phyloP scores from a whole-genome alignment of 2,113 vertebrate genomes.

The Dascyllus trimaculatus region DNA sequence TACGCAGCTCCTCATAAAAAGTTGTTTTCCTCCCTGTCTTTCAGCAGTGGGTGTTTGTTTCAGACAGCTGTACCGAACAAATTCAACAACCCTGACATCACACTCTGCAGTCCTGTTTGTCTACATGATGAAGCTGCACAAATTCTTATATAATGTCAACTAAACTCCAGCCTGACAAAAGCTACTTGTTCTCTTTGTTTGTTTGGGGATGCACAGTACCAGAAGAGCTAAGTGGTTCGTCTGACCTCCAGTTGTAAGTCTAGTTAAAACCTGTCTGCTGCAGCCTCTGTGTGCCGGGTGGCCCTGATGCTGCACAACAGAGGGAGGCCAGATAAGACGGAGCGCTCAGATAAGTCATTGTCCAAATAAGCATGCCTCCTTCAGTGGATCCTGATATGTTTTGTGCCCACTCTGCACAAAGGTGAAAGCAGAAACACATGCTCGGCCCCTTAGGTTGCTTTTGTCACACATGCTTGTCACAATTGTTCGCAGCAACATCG shows the following conservation, averaged over 20 bases:
- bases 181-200: too few species aligned
- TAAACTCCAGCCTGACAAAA: too few species aligned
- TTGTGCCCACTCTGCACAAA: neutral
- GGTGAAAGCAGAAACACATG: neutral
- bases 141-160: too few species aligned
- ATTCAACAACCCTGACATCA: too few species aligned
- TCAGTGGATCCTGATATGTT: rapidly evolving
- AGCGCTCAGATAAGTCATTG: neutral
- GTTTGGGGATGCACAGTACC: neutral
- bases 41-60: too few species aligned
- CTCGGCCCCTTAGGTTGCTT: neutral
- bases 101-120: too few species aligned
- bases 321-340: neutral
- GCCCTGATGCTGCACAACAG: neutral
- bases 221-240: neutral
- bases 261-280: neutral
- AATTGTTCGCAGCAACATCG: too few species aligned
- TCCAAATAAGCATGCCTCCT: neutral
- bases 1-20: neutral
- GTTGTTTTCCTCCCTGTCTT: neutral
- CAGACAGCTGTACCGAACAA: too few species aligned
- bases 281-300: neutral
- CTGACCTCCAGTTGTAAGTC: neutral
- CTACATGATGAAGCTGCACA: too few species aligned
- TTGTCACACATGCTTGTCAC: neutral